A percentile compares a stretch with the other conserved stretches of the same genome.
phyloP scores from a whole-genome alignment of 2,797 vertebrate genomes.

The Acanthopagrus latus region DNA sequence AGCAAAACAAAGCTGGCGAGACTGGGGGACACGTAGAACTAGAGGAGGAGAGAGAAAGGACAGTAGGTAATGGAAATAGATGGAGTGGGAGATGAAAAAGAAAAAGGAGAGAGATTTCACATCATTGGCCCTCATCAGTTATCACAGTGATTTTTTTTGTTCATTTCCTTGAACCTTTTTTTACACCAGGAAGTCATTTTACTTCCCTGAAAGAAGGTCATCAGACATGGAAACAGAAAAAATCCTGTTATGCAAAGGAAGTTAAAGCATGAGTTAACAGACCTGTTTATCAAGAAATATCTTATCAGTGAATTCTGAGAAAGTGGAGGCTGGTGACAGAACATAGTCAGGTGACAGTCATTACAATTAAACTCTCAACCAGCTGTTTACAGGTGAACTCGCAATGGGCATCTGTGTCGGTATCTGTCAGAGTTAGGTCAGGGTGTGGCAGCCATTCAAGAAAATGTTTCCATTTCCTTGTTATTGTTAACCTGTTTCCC shows the following conservation, averaged over 20 bases:
- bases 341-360: background rate
- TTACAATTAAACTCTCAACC: background rate
- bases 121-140: background rate
- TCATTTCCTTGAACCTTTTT: background rate
- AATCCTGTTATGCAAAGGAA: background rate
- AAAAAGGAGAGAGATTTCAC: background rate
- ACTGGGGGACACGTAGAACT: slow-evolving; percentile 95
- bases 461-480: slow-evolving; percentile 6
- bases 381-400: background rate
- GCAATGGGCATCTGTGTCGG: background rate
- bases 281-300: background rate
- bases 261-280: background rate
- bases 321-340: background rate
- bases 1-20: slow-evolving; percentile 93
- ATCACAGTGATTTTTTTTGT: slow-evolving; percentile 11
- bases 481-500: slow-evolving; percentile 35
- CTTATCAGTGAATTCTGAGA: background rate
- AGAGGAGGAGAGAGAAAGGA: slow-evolving; percentile 28
- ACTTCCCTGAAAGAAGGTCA: slow-evolving; percentile 20
- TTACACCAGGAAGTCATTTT: slow-evolving; percentile 1
- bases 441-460: background rate
- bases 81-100: background rate
- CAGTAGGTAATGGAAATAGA: background rate
- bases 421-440: background rate
- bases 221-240: background rate